Evolutionary conservation across 2,888 invertebrate species (phyloP), one percentile per base, ranked within the genome.

Genomic region (Tortrix viridana): DNA sequence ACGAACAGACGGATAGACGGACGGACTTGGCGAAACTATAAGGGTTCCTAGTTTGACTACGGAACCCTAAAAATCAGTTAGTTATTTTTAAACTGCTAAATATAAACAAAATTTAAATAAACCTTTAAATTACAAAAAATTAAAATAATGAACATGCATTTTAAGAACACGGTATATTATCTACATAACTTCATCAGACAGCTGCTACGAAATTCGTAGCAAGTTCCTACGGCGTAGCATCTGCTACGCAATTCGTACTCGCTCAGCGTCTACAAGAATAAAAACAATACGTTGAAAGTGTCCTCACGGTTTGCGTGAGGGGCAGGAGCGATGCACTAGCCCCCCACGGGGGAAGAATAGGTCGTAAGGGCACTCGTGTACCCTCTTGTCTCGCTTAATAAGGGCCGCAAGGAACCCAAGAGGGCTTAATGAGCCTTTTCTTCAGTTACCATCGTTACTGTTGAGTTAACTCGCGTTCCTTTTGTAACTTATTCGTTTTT

Each of bases 371-470:
- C 74, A 75, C 83, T 85, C 74, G 71, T 71, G 70, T 57, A 60
- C 75, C 72, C 81, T 75, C 68, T 74, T 75, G 77, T 71, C 74
- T 75, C 71, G 76, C 85, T 81, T 82, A 86, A 83, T 83, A 84
- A 84, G 78, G 80, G 75, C 73, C 74, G 71, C 74, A 77, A 79
- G 82, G 76, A 79, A 76, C 77, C 74, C 79, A 79, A 84, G 82
- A 79, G 82, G 74, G 70, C 72, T 79, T 87, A 87, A 87, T 86
- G 86, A 86, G 84, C 81, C 74, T 75, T 77, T 71, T 71, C 71
- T 73, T 69, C 66, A 68, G 67, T 65, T 59, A 67, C 68, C 56
- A 61, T 65, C 61, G 60, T 64, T 68, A 66, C 62, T 57, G 46
- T 66, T 48, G 61, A 60, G 60, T 57, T 59, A 62, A 62, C 56